phyloP scores from a whole-genome alignment of 2,888 invertebrate genomes.

The Phalera bucephala region DNA sequence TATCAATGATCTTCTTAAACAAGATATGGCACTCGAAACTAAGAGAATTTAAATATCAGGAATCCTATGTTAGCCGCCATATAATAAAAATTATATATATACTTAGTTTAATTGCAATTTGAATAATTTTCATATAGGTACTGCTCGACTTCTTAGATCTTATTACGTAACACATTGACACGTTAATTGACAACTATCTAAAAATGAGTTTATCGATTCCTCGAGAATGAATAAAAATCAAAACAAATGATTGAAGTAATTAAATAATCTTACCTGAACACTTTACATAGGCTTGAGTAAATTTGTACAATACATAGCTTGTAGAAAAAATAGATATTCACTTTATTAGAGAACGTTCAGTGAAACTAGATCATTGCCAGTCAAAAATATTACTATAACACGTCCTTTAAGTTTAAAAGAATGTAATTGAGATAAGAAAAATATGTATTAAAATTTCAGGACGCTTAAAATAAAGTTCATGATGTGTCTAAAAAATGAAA shows the following conservation, averaged over 20 bases:
- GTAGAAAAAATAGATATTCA: conserved; percentile 83
- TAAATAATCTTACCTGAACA: conserved; percentile 68
- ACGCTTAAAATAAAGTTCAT: too few relatives aligned
- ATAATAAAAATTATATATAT: not conserved
- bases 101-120: too few relatives aligned
- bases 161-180: conserved; percentile 55
- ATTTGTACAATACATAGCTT: conserved; percentile 81
- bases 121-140: not conserved
- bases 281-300: conserved; percentile 74
- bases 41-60: not conserved
- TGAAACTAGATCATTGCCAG: conserved; percentile 79
- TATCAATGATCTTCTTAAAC: not conserved
- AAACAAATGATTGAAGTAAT: conserved; percentile 37
- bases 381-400: conserved; percentile 7
- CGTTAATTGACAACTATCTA: conserved; percentile 74
- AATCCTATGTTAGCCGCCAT: not conserved
- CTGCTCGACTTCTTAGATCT: not conserved
- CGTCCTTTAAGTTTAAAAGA: not conserved
- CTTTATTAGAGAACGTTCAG: conserved; percentile 78
- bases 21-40: conserved; percentile 1
- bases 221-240: conserved; percentile 14
- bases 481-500: conserved; percentile 8
- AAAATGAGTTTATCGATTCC: conserved; percentile 30
- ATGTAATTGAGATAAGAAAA: too few relatives aligned
- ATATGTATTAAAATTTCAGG: too few relatives aligned